These are phyloP conservation scores for Uropsilus gracilis DNA, from an alignment of 2,113 vertebrate species.

Conservation along the genomic window DNA sequence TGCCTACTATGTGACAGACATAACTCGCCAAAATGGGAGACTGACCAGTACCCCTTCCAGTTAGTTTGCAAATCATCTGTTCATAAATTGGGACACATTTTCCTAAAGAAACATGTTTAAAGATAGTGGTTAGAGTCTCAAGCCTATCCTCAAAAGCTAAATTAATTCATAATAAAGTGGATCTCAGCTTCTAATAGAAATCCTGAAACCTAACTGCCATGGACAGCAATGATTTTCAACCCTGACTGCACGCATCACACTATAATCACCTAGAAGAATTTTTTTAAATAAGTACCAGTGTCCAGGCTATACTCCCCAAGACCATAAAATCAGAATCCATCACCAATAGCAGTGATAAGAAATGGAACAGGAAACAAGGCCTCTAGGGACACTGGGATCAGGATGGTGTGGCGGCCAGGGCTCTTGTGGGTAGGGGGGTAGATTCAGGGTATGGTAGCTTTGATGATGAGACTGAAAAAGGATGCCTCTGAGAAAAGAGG, in stretches of 20 bases:
- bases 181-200: slow-evolving; percentile 51
- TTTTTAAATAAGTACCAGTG: background rate
- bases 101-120: slow-evolving; percentile 33
- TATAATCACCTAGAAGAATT: background rate
- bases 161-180: slow-evolving; percentile 46
- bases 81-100: slow-evolving; percentile 41
- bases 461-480: background rate
- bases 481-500: background rate
- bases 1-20: background rate
- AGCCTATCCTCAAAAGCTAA: slow-evolving; percentile 21
- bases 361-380: background rate
- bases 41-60: background rate
- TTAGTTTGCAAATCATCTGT: slow-evolving; percentile 1
- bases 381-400: background rate
- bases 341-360: background rate
- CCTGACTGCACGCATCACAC: background rate
- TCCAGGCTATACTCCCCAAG: background rate
- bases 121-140: slow-evolving; percentile 26
- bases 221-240: background rate
- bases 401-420: background rate
- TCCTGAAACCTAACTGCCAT: background rate
- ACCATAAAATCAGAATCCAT: slow-evolving; percentile 6
- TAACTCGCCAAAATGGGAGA: background rate
- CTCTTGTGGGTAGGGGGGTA: background rate
- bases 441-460: background rate